Conservation (phyloP, 2,888 invertebrate species). For the Caenorhabditis imperialis region DNA sequence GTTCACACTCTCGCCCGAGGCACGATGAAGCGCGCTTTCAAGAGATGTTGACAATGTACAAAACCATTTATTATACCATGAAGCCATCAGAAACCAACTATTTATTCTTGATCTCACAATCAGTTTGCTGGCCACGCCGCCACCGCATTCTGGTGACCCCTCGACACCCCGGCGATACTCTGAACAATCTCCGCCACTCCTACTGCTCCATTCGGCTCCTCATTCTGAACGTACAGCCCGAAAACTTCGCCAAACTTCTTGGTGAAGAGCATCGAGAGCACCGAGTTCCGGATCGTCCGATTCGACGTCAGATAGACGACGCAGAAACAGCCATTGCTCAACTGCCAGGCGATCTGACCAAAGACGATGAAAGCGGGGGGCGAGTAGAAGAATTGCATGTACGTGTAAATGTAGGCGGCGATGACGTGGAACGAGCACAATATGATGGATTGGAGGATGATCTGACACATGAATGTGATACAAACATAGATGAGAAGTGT, state of each 20-base stretch:
- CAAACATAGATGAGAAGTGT: no score
- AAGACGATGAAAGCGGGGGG: constrained; percentile 48
- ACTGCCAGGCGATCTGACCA: constrained; percentile 59
- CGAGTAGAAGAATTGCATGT: constrained; percentile 57
- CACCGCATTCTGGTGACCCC: neutral
- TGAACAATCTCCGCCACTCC: neutral
- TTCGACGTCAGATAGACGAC: constrained; percentile 32
- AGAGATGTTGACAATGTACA: no score
- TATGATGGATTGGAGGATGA: constrained; percentile 48
- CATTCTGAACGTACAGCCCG: constrained; percentile 26
- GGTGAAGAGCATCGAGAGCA: constrained; percentile 15
- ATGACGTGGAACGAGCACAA: constrained; percentile 55
- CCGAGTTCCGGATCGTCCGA: constrained; percentile 26
- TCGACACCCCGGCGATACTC: no score
- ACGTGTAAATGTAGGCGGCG: constrained; percentile 58
- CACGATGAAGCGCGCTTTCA: no score
- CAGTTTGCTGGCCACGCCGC: no score
- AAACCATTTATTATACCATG: no score
- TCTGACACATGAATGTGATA: constrained; percentile 28
- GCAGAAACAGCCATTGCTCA: constrained; percentile 49
- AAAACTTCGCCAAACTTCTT: constrained; percentile 9
- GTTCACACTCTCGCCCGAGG: no score
- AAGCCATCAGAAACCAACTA: no score
- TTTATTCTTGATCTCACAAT: no score
- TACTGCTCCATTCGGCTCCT: constrained; percentile 16